Base-by-base conservation (phyloP, 2,113 vertebrate species). In the Catagonus wagneri region DNA sequence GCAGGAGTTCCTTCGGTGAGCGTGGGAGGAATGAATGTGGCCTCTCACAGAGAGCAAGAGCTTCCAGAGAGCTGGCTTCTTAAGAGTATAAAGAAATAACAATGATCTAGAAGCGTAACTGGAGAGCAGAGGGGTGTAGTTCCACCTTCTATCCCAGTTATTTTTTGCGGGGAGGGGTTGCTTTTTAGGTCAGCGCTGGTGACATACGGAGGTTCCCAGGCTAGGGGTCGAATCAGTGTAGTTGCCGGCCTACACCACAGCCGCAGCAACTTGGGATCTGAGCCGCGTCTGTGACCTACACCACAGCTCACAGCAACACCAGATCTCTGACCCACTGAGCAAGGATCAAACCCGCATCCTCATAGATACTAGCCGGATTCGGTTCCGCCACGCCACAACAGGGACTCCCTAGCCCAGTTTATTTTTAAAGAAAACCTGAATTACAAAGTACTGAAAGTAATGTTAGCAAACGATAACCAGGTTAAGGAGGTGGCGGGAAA, bases 371-470 rank as follows among this genome's bases (percentile, higher is more conserved):
- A 6, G 44, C 8, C 8, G 44, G 44, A 44, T 44, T 44, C 44
- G 44, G 4, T 44, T 44, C 44, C 8, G 44, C 4, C 8, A 8
- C 44, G 44, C 44, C 44, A 44, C 44, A 44, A 44, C 44, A 44
- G 44, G 44, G 8, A 44, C 44, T 44, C 44, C 44, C 44, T 44
- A 44, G 34, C 54, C 66, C 54, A 36, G 14, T 79, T 94, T 83
- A 54, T 71, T 94, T 76, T 95, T 80, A 65, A 83, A 74, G 81
- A 63, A 93, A 95, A 90, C 44, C 25, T 39, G 61, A 74, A 90
- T 80, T 79, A 69, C 36, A 66, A 16, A 88, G 36, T 17, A 34
- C 39, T 75, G 29, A 84, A 69, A 63, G 10, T 91, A 66, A 13
- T 80, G 32, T 89, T 66, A 80, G n/a, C 58, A 80, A 71, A 74